phyloP scores from a whole-genome alignment of 2,888 invertebrate genomes.

The Hyposoter didymator region DNA sequence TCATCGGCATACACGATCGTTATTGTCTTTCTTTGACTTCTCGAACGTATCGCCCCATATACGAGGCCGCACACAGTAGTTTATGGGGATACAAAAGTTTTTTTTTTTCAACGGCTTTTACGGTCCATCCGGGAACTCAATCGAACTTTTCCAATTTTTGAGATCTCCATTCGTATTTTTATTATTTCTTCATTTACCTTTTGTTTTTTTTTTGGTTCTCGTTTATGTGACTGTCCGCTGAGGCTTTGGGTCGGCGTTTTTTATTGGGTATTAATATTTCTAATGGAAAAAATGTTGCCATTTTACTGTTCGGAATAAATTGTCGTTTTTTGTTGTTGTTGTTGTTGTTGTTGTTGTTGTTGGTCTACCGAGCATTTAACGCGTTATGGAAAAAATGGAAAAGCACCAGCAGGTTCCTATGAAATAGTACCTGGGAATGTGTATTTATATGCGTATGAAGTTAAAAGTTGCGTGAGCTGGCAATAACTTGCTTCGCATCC shows the following conservation, averaged over 20 bases:
- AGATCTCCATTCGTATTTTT: not conserved
- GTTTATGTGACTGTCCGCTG: not conserved
- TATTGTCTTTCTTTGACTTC: conserved; percentile 74
- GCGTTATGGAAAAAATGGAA: not conserved
- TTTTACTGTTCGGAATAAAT: not conserved
- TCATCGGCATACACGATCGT: conserved; percentile 76
- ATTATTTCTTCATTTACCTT: not conserved
- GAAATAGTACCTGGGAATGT: conserved; percentile 30
- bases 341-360: not conserved
- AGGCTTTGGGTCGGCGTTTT: not conserved
- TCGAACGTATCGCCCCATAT: conserved; percentile 55
- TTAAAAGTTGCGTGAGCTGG: conserved; percentile 45
- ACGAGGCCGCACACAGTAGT: not conserved
- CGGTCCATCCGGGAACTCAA: not conserved
- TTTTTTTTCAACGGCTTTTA: conserved; percentile 5
- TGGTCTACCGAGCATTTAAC: not conserved
- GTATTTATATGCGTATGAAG: conserved; percentile 33
- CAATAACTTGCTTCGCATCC: conserved; percentile 50
- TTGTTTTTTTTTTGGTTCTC: not conserved
- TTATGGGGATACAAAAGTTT: conserved; percentile 38
- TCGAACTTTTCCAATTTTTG: conserved; percentile 1
- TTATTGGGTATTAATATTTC: conserved; percentile 1
- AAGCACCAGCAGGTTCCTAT: not conserved
- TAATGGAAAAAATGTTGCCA: not conserved
- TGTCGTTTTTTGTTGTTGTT: not conserved